These are phyloP conservation scores for Narcine bancroftii DNA, from an alignment of 2,113 vertebrate species.

Conservation along the genomic window DNA sequence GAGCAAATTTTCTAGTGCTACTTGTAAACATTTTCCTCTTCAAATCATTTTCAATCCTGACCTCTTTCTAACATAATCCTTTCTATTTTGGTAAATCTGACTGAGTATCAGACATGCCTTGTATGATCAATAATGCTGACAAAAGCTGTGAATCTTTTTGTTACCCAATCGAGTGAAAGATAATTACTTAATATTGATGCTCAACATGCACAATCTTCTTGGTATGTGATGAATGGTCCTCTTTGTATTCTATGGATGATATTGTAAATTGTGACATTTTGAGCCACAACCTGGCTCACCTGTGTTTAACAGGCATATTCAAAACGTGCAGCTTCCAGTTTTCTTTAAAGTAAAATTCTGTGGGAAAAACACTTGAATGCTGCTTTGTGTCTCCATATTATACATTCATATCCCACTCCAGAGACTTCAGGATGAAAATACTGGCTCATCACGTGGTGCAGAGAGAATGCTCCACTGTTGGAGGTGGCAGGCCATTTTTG, in stretches of 20 bases:
- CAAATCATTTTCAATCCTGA: background rate
- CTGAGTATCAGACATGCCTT: background rate
- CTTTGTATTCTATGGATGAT: background rate
- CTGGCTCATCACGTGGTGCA: background rate
- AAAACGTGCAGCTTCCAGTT: background rate
- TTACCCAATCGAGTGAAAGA: background rate
- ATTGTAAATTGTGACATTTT: background rate
- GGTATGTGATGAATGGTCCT: background rate
- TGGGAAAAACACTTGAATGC: background rate
- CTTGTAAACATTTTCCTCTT: background rate
- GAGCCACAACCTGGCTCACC: background rate
- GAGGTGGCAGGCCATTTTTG: background rate
- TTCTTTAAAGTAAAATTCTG: background rate
- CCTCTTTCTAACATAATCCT: background rate
- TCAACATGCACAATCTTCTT: background rate
- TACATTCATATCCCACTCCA: background rate
- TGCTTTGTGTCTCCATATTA: background rate
- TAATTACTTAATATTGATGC: background rate
- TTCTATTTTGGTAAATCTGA: background rate
- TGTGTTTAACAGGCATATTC: background rate
- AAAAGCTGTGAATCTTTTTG: background rate
- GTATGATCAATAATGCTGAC: background rate
- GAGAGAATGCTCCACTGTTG: background rate
- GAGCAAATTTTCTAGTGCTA: background rate
- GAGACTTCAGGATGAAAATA: background rate